Evolutionary conservation across 2,113 vertebrate genomes (phyloP).

Genomic region (Aepyceros melampus): DNA sequence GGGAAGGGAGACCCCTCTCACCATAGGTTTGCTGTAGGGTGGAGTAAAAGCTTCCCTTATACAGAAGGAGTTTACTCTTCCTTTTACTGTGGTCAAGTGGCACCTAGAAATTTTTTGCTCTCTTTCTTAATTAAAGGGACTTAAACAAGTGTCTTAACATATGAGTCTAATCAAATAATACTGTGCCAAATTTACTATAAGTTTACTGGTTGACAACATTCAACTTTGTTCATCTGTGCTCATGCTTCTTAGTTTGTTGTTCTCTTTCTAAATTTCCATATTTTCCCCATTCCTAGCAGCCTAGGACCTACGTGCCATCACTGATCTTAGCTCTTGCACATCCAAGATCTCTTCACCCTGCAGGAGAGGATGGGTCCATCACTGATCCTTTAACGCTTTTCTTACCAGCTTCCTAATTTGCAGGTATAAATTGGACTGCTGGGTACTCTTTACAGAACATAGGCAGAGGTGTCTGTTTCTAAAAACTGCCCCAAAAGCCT

Average conservation of each 20-base stretch:
- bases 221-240: constrained; percentile 44
- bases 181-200: constrained; percentile 49
- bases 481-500: neutral
- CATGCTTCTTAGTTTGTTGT: constrained; percentile 43
- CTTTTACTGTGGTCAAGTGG: neutral
- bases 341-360: neutral
- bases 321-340: neutral
- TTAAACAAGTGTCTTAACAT: constrained; percentile 56
- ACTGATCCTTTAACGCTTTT: neutral
- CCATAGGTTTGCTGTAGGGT: neutral
- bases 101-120: neutral
- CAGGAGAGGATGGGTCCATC: too few species aligned
- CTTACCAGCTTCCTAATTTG: neutral
- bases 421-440: neutral
- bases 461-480: neutral
- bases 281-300: neutral
- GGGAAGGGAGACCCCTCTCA: neutral
- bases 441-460: neutral
- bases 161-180: constrained; percentile 53
- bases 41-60: neutral
- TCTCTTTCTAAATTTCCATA: neutral
- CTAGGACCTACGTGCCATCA: neutral
- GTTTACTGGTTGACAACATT: constrained; percentile 66
- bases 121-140: constrained; percentile 58
- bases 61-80: neutral